phyloP scores from a whole-genome alignment of 2,113 vertebrate species.

The Salminus brasiliensis region DNA sequence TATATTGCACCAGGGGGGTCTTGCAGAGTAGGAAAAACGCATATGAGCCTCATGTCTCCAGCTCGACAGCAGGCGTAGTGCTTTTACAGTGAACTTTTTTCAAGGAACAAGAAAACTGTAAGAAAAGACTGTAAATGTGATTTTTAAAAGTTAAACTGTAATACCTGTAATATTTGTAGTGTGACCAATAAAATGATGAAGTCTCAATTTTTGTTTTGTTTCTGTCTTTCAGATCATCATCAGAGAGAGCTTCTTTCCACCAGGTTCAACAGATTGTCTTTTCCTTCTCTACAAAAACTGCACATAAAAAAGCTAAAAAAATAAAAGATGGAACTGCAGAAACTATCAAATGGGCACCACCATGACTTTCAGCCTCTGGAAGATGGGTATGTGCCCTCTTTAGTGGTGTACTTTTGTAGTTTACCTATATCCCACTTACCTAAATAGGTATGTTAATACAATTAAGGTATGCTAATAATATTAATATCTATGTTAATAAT shows the following conservation, averaged over 20 bases:
- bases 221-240: slow-evolving; percentile 37
- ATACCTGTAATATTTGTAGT: too few relatives aligned
- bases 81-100: not conserved
- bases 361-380: slow-evolving; percentile 57
- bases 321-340: slow-evolving; percentile 73
- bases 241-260: not conserved
- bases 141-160: too few relatives aligned
- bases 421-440: not conserved
- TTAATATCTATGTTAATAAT: too few relatives aligned
- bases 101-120: not conserved
- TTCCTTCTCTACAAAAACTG: not conserved
- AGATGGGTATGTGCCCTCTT: slow-evolving; percentile 60
- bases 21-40: slow-evolving; percentile 46
- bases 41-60: slow-evolving; percentile 37
- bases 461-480: too few relatives aligned
- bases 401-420: too few relatives aligned
- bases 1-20: slow-evolving; percentile 3
- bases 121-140: too few relatives aligned
- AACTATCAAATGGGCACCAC: slow-evolving; percentile 66
- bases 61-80: slow-evolving; percentile 20
- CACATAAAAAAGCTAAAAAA: slow-evolving; percentile 9
- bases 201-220: too few relatives aligned
- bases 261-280: not conserved
- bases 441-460: not conserved
- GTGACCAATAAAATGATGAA: too few relatives aligned